These are phyloP conservation scores for Python bivittatus DNA, from an alignment of 2,113 vertebrate genomes.

Conservation along the genomic window DNA sequence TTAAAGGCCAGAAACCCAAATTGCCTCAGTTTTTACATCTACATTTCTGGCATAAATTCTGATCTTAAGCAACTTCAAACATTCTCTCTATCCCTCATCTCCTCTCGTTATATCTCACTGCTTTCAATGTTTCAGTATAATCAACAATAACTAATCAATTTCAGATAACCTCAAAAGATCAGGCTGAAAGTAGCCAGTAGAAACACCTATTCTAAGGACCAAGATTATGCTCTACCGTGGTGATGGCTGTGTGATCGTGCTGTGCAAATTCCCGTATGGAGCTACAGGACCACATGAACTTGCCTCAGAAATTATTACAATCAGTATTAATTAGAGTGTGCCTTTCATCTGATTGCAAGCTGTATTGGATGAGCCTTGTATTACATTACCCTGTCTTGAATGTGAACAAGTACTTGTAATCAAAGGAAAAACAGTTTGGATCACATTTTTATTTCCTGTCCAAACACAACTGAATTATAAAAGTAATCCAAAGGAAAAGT, in stretches of 20 bases:
- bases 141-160: background rate
- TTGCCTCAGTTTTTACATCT: background rate
- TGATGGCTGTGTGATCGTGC: background rate
- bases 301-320: background rate
- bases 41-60: background rate
- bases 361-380: background rate
- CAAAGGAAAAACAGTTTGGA: background rate
- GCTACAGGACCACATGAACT: background rate
- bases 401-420: background rate
- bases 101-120: background rate
- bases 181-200: constrained; percentile 5
- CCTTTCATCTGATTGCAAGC: background rate
- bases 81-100: background rate
- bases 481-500: background rate
- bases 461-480: background rate
- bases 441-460: background rate
- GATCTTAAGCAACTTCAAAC: background rate
- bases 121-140: background rate
- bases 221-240: background rate
- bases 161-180: background rate
- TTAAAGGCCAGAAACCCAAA: background rate
- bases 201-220: constrained; percentile 1
- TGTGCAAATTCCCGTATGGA: background rate
- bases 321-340: constrained; percentile 18
- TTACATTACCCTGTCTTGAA: background rate